A percentile compares a stretch with the other conserved stretches of the same genome.
These are phyloP conservation scores for Diphyllodes magnificus DNA, from an alignment of 2,113 vertebrate genomes.

Conservation along the genomic window DNA sequence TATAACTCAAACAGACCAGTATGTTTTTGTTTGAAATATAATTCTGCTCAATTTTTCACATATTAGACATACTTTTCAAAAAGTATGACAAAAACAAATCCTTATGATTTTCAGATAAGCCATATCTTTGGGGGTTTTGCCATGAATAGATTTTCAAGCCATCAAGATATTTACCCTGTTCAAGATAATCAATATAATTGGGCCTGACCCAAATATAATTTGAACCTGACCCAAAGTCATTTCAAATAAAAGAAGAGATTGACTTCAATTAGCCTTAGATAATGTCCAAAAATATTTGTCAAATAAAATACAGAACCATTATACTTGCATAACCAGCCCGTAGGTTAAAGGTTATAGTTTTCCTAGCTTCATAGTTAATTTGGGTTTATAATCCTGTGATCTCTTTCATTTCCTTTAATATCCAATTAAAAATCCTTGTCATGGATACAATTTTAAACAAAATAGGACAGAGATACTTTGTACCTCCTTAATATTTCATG, in stretches of 20 bases:
- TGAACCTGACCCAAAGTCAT: background rate
- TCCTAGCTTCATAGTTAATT: background rate
- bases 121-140: background rate
- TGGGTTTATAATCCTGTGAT: background rate
- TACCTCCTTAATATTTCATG: constrained; percentile 1
- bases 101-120: background rate
- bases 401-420: background rate
- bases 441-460: constrained; percentile 29
- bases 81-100: rapidly evolving
- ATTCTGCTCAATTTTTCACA: background rate
- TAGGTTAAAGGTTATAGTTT: background rate
- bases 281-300: constrained; percentile 24
- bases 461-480: background rate
- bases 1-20: background rate
- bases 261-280: constrained; percentile 18
- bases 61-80: background rate
- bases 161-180: background rate
- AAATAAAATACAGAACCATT: background rate
- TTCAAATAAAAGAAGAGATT: background rate
- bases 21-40: background rate
- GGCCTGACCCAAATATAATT: background rate
- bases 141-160: background rate
- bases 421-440: constrained; percentile 15
- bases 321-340: background rate
- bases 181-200: constrained; percentile 43